Base-by-base conservation (phyloP, 2,888 invertebrate genomes). In the Caenorhabditis sp. region DNA sequence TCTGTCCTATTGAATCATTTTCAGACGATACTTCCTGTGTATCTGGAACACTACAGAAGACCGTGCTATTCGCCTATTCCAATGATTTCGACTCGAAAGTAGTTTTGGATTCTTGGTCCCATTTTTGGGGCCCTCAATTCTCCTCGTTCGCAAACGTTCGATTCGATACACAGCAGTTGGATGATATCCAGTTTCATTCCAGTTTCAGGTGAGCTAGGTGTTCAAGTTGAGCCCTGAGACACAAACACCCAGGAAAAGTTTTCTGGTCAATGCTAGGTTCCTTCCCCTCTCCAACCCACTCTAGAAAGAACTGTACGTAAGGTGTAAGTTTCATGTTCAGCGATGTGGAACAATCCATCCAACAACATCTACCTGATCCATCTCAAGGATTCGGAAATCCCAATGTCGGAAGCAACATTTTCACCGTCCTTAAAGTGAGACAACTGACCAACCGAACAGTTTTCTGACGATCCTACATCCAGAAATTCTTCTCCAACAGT, bases 11-110 rank as follows among this genome's bases (percentile, higher is more conserved):
- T 22, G 8, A 51, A 51, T n/a, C n/a, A n/a, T 51, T 54, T 24
- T 24, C 54, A 54, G 54, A 26, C 54, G 47, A 47, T 26, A 26
- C 28, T 10, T 31, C 31, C 1, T 58, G 58, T 10, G 8, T 0
- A 19, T 28, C 58, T 5, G n/a, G 16, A 14, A 35, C 35, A 6
- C 19, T n/a, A 16, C 31, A 2, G 2, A 14, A n/a, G 4, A 58
- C 58, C 19, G 31, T 35, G 8, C 35, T 58, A 31, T 58, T 58
- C 19, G 58, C 58, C 10, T 58, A 58, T 35, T 58, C 58, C 0
- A 58, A 58, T 35, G 58, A 58, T 35, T 58, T 58, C 35, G 3
- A 12, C 0, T n/a, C 51, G 16, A 3, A 47, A 24, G 12, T 24
- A 10, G 24, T 51, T 51, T 47, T 47, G 47, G 47, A 47, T 47